Evolutionary conservation across 2,113 vertebrate genomes (phyloP).

Genomic region (Apistogramma diplotaenia): DNA sequence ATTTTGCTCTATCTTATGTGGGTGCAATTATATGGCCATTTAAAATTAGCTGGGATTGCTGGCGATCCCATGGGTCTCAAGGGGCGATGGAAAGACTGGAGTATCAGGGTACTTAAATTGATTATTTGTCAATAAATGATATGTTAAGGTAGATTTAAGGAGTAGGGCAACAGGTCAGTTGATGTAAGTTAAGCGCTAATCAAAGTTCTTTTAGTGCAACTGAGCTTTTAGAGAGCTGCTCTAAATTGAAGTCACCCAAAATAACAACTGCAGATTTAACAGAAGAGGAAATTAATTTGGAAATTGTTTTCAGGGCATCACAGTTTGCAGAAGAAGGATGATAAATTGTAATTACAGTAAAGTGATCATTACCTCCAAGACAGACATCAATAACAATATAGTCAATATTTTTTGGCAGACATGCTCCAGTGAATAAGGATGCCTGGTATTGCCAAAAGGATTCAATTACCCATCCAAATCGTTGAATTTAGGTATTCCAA

Average conservation of each 20-base stretch:
- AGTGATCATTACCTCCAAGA: not conserved
- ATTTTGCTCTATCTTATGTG: no score
- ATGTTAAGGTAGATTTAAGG: not conserved
- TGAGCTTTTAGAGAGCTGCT: not conserved
- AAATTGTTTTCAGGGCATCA: not conserved
- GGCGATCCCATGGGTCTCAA: no score
- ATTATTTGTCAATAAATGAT: not conserved
- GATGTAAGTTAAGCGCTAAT: not conserved
- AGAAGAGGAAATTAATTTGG: not conserved
- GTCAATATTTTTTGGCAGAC: no score
- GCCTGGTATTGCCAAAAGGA: no score
- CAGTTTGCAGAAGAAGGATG: not conserved
- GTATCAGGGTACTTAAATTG: not conserved
- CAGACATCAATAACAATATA: not conserved
- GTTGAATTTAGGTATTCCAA: no score
- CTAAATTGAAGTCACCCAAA: not conserved
- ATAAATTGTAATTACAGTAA: not conserved
- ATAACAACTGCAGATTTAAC: not conserved
- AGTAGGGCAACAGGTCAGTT: not conserved
- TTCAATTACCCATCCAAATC: no score
- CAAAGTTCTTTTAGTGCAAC: not conserved
- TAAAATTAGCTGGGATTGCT: no score
- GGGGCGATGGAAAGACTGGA: not conserved
- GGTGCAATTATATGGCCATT: no score
- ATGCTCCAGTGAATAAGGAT: no score